Conservation (phyloP, 2,888 invertebrate species). For the Rhopalosiphum nymphaeae region DNA sequence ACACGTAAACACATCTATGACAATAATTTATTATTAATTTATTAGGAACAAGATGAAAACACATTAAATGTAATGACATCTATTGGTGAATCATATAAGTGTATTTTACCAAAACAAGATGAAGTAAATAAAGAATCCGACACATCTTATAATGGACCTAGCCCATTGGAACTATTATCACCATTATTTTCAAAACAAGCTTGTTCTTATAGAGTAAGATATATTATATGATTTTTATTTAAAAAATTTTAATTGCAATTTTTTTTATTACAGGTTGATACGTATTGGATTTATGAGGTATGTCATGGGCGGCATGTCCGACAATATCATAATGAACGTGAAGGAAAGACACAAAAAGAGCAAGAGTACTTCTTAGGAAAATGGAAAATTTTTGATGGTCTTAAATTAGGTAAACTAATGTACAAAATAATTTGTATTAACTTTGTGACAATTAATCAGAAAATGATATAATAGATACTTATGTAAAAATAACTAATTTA, state of each 20-base stretch:
- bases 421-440: background rate
- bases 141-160: conserved; percentile 80
- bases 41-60: conserved; percentile 51
- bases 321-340: conserved; percentile 96
- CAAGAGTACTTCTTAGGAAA: conserved; percentile 90
- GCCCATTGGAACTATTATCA: conserved; percentile 82
- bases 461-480: background rate
- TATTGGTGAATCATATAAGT: conserved; percentile 57
- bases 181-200: conserved; percentile 83
- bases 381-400: conserved; percentile 79
- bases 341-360: conserved; percentile 81
- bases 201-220: conserved; percentile 82
- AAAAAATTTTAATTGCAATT: background rate
- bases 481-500: background rate
- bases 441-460: background rate
- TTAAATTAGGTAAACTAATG: conserved; percentile 70
- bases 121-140: conserved; percentile 70
- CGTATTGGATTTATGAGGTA: conserved; percentile 97
- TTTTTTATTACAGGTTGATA: conserved; percentile 76
- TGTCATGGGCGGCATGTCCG: conserved; percentile 92
- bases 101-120: conserved; percentile 67
- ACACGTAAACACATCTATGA: background rate
- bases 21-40: conserved; percentile 20
- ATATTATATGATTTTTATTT: conserved; percentile 18
- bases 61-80: conserved; percentile 45